A percentile compares a stretch with the other conserved stretches of the same genome.
phyloP scores from a whole-genome alignment of 2,888 invertebrate genomes.

The Amphimallon solstitiale region DNA sequence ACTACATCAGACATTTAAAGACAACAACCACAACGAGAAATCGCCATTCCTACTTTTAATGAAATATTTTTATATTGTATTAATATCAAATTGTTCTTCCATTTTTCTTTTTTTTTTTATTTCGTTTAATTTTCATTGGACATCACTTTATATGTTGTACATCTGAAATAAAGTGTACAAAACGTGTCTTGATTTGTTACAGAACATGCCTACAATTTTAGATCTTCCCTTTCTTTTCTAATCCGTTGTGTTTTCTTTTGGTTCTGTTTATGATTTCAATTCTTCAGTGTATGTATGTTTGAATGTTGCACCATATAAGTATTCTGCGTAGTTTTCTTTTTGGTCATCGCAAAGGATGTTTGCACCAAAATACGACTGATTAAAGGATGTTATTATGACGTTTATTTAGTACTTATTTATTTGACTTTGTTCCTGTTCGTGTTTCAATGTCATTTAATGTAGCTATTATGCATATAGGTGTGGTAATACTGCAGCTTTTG shows the following conservation, averaged over 20 bases:
- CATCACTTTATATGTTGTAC: not conserved
- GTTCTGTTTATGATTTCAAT: no score
- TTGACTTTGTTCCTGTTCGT: no score
- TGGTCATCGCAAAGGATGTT: not conserved
- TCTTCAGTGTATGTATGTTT: no score
- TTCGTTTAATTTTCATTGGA: not conserved
- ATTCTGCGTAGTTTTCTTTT: not conserved
- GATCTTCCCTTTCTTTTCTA: no score
- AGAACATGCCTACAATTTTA: no score
- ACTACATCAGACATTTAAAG: not conserved
- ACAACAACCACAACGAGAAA: slow-evolving; percentile 9
- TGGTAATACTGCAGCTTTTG: no score
- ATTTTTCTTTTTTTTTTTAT: not conserved
- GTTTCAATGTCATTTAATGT: no score
- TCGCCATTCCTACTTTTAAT: slow-evolving; percentile 7
- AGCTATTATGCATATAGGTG: no score
- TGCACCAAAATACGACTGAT: not conserved
- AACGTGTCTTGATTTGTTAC: not conserved
- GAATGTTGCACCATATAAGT: no score
- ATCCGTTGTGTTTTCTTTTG: no score
- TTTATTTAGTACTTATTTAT: no score
- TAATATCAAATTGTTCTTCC: not conserved
- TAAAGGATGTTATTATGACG: not conserved
- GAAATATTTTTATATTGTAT: not conserved
- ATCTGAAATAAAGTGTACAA: not conserved